phyloP scores from a whole-genome alignment of 2,888 invertebrate species.

The Drosophila robusta region DNA sequence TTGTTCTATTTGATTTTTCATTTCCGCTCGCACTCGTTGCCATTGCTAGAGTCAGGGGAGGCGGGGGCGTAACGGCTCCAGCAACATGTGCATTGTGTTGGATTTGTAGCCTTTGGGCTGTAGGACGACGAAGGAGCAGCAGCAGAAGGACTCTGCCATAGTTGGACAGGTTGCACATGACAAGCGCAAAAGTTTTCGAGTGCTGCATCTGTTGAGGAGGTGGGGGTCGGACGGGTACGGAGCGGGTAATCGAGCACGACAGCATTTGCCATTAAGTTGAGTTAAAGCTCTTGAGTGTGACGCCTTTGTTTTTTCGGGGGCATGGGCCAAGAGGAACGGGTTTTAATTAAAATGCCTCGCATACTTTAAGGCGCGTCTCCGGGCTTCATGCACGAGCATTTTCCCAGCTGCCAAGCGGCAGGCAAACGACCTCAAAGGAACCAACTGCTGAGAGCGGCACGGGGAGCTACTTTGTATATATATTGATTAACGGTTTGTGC shows the following conservation, averaged over 20 bases:
- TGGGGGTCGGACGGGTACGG: neutral
- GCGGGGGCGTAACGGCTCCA: neutral
- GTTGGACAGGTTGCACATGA: conserved; percentile 77
- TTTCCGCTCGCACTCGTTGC: conserved; percentile 60
- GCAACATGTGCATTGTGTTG: conserved; percentile 73
- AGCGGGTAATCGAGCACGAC: conserved; percentile 71
- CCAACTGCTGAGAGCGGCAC: conserved; percentile 14
- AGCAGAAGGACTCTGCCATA: conserved; percentile 50
- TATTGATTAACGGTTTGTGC: conserved; percentile 46
- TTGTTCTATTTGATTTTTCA: conserved; percentile 74
- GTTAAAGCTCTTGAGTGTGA: conserved; percentile 57
- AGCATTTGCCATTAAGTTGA: conserved; percentile 75
- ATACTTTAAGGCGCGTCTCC: conserved; percentile 62
- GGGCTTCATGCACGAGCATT: conserved; percentile 8
- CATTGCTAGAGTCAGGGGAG: neutral
- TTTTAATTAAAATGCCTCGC: conserved; percentile 74
- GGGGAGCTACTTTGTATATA: conserved; percentile 23
- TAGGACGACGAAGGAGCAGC: conserved; percentile 42
- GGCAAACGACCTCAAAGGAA: conserved; percentile 51
- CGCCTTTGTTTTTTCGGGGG: conserved; percentile 8
- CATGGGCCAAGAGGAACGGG: conserved; percentile 33
- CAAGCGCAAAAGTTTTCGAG: conserved; percentile 73
- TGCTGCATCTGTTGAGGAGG: conserved; percentile 37
- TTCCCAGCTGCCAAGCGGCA: conserved; percentile 6
- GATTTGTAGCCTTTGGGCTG: conserved; percentile 72